Evolutionary conservation across 92 coral and sea anemone genomes (phyloP).

Genomic region (Virgularia gustaviana): DNA sequence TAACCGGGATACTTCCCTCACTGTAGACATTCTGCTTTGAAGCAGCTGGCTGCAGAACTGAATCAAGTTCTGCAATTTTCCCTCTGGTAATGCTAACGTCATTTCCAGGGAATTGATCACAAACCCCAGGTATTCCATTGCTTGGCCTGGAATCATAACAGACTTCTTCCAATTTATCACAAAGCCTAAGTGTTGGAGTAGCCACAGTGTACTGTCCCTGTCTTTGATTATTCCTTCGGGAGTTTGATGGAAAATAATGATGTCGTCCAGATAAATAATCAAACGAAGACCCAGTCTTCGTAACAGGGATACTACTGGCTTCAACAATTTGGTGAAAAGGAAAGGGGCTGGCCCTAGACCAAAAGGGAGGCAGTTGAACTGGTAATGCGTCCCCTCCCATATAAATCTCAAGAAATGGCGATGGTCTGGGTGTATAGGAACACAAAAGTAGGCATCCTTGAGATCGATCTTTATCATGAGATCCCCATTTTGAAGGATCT

Average conservation of each 20-base stretch:
- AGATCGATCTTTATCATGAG: constrained; percentile 31
- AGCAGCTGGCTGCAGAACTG: constrained; percentile 23
- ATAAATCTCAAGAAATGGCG: constrained; percentile 31
- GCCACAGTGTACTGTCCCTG: constrained; percentile 41
- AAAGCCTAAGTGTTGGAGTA: constrained; percentile 47
- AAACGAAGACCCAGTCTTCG: constrained; percentile 36
- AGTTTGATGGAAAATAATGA: constrained; percentile 29
- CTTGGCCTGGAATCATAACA: constrained; percentile 27
- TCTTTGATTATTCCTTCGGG: constrained; percentile 20
- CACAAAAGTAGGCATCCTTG: constrained; percentile 40
- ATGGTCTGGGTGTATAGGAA: constrained; percentile 32
- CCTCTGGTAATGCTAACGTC: constrained; percentile 26
- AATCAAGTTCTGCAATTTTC: constrained; percentile 18
- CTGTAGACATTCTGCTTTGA: constrained; percentile 3
- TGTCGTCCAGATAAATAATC: constrained; percentile 48
- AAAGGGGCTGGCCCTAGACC: constrained; percentile 40
- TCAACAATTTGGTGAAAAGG: constrained; percentile 49
- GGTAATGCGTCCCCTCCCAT: constrained; percentile 27
- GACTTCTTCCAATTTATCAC: constrained; percentile 51
- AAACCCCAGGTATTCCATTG: constrained; percentile 42
- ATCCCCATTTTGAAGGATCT: constrained; percentile 21
- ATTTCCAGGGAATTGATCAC: constrained; percentile 20
- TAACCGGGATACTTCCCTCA: constrained; percentile 25
- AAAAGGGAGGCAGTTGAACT: constrained; percentile 48
- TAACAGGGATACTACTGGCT: constrained; percentile 43